Evolutionary conservation across 2,797 vertebrate genomes (phyloP).

Genomic region (Sebastes ruberrimus): DNA sequence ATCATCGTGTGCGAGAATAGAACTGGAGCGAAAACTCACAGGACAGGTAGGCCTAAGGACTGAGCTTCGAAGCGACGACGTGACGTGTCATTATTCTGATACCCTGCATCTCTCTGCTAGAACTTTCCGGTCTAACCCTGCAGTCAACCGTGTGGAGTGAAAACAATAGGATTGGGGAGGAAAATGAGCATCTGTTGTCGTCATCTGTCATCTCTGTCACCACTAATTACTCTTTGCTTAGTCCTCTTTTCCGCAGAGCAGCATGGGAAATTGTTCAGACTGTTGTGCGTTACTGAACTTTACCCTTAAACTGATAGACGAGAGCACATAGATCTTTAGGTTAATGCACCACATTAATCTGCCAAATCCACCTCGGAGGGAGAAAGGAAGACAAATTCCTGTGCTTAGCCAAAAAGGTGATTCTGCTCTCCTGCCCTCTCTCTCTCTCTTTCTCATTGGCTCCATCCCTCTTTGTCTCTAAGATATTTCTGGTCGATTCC

Average conservation of each 20-base stretch:
- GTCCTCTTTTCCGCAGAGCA: conserved; percentile 9
- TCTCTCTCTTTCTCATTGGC: background rate
- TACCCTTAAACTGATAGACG: conserved; percentile 13
- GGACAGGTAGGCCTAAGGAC: background rate
- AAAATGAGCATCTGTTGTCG: conserved; percentile 55
- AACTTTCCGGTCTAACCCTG: background rate
- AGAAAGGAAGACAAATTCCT: conserved; percentile 6
- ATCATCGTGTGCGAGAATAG: conserved; percentile 11
- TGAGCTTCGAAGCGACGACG: background rate
- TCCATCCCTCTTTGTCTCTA: background rate
- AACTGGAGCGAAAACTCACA: conserved; percentile 27
- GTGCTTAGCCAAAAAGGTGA: background rate
- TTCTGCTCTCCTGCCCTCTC: background rate
- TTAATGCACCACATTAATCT: conserved; percentile 34
- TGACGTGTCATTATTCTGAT: background rate
- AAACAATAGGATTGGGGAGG: conserved; percentile 30
- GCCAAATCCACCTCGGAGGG: background rate
- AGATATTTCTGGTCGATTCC: conserved; percentile 94
- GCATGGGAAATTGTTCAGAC: background rate
- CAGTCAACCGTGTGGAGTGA: conserved; percentile 6
- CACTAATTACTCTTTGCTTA: conserved; percentile 45
- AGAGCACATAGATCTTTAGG: conserved; percentile 20
- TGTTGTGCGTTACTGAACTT: conserved; percentile 17
- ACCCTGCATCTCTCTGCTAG: background rate
- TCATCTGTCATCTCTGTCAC: conserved; percentile 47